Evolutionary conservation across 2,797 vertebrate species (phyloP), one percentile per base, ranked within the genome.

Genomic region (Pelobates cultripes): DNA sequence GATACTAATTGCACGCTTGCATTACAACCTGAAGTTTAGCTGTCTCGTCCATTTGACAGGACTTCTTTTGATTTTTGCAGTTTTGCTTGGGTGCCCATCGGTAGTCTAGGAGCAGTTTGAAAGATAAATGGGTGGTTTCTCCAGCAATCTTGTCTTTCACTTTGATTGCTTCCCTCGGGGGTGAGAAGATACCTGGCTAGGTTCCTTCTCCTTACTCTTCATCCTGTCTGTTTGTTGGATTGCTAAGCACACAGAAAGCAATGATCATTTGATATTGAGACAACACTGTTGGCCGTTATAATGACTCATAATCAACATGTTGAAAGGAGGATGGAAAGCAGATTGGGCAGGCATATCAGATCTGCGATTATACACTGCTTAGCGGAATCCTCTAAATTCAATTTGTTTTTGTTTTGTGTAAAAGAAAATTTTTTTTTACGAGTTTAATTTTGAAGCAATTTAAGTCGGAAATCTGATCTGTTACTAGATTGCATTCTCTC

Each of bases 211-310:
- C 82, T 78, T 66, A 55, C 82, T 79, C 73, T 75, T 84, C 82
- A 57, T 72, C 79, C 77, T 84, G 82, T 79, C 82, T 76, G 57
- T 71, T 79, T 84, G 82, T 75, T 79, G 82, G 43, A 84, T 84
- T 70, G 73, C 82, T 47, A 72, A 12, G 72, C 60, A n/a, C 73
- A 75, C 67, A 75, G 76, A 84, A 84, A 84, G 82, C 77, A 84
- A 84, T 84, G 82, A 84, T 84, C 82, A 84, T 84, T 84, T 84
- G 77, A 74, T 75, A 84, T 69, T 41, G 41, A 84, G 82, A 84
- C 82, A 84, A 79, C 77, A 73, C 73, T 84, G 60, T 70, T 63
- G 66, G 67, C 77, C 70, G 70, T 84, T 75, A 84, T 75, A 79
- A 84, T 79, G 82, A 79, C 82, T 79, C 82, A 84, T 79, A 84